Conservation (phyloP, 2,797 vertebrate genomes). For the Coregonus suidteri region DNA sequence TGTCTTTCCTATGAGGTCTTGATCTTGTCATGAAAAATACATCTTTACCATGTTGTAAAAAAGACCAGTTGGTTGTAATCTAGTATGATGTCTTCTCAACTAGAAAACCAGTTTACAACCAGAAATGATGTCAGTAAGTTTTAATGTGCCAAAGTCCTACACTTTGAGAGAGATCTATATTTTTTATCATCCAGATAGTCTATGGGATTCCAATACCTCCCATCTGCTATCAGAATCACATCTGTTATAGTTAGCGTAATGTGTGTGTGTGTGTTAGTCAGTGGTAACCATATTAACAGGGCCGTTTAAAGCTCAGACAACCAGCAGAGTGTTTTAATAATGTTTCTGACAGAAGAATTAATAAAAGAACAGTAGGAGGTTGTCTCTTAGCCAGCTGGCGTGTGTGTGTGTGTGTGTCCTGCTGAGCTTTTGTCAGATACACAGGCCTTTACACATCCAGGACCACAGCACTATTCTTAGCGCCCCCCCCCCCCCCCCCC, state of each 20-base stretch:
- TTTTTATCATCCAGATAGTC: neutral
- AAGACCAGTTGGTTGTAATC: no score
- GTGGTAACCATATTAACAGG: slow-evolving; percentile 67
- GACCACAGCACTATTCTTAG: slow-evolving; percentile 18
- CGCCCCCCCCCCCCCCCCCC: neutral
- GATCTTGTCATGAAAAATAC: no score
- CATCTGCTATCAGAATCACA: slow-evolving; percentile 68
- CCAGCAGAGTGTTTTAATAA: slow-evolving; percentile 78
- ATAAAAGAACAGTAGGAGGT: slow-evolving; percentile 82
- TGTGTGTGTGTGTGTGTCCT: slow-evolving; percentile 68
- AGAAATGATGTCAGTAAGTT: no score
- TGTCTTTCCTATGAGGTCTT: no score
- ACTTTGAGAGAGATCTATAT: no score
- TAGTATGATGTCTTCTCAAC: no score
- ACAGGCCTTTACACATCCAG: slow-evolving; percentile 73
- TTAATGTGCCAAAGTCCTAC: no score
- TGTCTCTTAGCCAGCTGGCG: slow-evolving; percentile 74
- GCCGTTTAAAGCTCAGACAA: slow-evolving; percentile 71
- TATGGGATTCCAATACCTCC: slow-evolving; percentile 65
- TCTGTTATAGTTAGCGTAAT: slow-evolving; percentile 75
- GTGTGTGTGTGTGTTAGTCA: slow-evolving; percentile 45
- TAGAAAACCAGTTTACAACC: no score
- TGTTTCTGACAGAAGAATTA: slow-evolving; percentile 84
- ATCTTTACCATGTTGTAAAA: no score
- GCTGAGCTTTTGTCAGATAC: slow-evolving; percentile 82